Base-by-base conservation (phyloP, 2,888 invertebrate genomes). In the Melipona bicolor region DNA sequence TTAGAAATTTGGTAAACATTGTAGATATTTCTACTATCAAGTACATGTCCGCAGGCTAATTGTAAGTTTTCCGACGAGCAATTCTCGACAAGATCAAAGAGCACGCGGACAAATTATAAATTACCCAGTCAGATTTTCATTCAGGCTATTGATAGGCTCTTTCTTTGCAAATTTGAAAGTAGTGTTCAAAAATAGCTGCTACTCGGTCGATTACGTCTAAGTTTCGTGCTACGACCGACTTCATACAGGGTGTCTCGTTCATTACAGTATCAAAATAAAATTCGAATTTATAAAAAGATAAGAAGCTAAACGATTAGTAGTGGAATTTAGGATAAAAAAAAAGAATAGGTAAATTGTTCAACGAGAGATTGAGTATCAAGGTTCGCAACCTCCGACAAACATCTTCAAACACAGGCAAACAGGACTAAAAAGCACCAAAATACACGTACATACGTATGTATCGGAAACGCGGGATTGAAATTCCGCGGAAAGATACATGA, bases 381-480 rank as follows among this genome's bases (percentile, higher is more conserved):
- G 6, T 9, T 43, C 43, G 6, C 36, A 36, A 6, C 36, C 36
- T 36, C 56, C 13, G 4, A 56, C n/a, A 13, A 56, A n/a, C 56
- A 56, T 32, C 3, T 1, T n/a, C 1, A 15, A n/a, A 59, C 9
- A 9, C 43, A 43, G 9, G 43, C 43, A 43, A 67, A 24, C 6
- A 9, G 11, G 2, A 19, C 52, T 19, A 52, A 6, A 6, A 19
- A 52, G 0, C 9, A 36, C 1, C 36, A 36, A 36, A 36, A 6
- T 36, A 27, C 27, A 27, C 27, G 27, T 27, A 27, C 27, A 1
- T 27, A 9, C 6, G 9, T 43, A 11, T 9, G 43, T 1, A 17
- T 27, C 5, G 13, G 17, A 49, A n/a, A 32, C 32, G 32, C 70
- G 70, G 4, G 73, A 73, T 43, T n/a, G 73, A 52, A 52, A 64